Percentiles rank a stretch among this genome's conserved stretches.
Evolutionary conservation across 92 coral and sea anemone genomes (phyloP).

Genomic region (Desmophyllum pertusum): DNA sequence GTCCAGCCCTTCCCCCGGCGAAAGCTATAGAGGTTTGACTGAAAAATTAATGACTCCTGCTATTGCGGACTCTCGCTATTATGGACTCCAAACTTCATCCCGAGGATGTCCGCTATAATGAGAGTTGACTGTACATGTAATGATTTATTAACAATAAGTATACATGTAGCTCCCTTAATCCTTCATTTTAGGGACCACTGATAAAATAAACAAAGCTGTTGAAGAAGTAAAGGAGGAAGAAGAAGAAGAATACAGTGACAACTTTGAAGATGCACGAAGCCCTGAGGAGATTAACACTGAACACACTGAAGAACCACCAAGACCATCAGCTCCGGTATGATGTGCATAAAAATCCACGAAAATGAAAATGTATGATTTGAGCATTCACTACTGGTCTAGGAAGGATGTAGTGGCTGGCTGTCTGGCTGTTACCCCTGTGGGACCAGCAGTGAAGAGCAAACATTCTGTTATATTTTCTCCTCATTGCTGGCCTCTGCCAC

Average conservation of each 20-base stretch:
- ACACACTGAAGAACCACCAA: conserved; percentile 5
- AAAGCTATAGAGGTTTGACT: neutral
- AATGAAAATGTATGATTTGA: neutral
- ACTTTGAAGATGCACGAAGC: conserved; percentile 69
- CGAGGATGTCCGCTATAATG: neutral
- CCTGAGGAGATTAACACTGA: conserved; percentile 3
- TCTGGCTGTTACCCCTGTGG: no score
- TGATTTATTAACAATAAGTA: no score
- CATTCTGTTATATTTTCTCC: neutral
- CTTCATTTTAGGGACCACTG: conserved; percentile 9
- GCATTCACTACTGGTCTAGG: neutral
- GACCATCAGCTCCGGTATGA: conserved; percentile 55
- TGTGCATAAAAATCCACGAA: neutral
- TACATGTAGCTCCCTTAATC: neutral
- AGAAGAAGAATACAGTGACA: conserved; percentile 65
- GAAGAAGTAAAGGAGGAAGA: conserved; percentile 11
- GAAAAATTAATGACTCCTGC: no score
- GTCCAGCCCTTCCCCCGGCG: no score
- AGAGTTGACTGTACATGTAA: neutral
- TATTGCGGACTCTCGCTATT: no score
- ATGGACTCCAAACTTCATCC: no score
- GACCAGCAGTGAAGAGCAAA: no score
- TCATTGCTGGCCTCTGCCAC: neutral
- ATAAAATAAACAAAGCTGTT: conserved; percentile 19
- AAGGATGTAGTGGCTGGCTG: no score